Evolutionary conservation across 2,113 vertebrate genomes (phyloP).

Genomic region (Lates calcarifer): DNA sequence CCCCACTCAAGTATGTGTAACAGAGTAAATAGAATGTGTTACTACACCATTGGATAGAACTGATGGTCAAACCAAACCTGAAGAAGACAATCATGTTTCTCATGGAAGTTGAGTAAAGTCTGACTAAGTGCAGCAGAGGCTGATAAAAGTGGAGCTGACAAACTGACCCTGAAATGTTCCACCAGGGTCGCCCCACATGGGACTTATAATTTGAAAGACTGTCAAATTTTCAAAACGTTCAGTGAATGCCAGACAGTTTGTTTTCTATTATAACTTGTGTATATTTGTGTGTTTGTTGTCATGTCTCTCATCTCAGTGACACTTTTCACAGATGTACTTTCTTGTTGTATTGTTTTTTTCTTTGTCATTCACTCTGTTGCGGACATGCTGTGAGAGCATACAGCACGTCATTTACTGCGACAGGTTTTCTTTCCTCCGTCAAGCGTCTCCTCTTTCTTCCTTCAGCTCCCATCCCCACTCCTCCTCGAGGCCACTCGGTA

Average conservation of each 20-base stretch:
- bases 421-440: slow-evolving; percentile 59
- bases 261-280: not conserved
- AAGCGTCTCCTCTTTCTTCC: slow-evolving; percentile 34
- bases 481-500: slow-evolving; percentile 55
- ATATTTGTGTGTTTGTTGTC: slow-evolving; percentile 28
- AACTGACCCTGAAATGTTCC: not conserved
- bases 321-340: slow-evolving; percentile 22
- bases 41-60: no score
- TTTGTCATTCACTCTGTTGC: slow-evolving; percentile 36
- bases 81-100: not conserved
- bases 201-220: not conserved
- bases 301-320: slow-evolving; percentile 30
- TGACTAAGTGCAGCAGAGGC: not conserved
- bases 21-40: no score
- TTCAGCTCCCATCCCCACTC: slow-evolving; percentile 6
- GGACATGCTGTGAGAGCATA: slow-evolving; percentile 43
- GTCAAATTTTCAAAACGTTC: slow-evolving; percentile 1
- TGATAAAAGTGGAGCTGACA: slow-evolving; percentile 3
- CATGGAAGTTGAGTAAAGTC: not conserved
- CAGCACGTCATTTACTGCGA: slow-evolving; percentile 55
- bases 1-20: no score
- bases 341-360: slow-evolving; percentile 15
- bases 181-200: not conserved
- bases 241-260: not conserved
- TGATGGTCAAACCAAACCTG: not conserved